Evolutionary conservation across 2,888 invertebrate species (phyloP).

Genomic region (Scaptodrosophila latifasciaeformis): DNA sequence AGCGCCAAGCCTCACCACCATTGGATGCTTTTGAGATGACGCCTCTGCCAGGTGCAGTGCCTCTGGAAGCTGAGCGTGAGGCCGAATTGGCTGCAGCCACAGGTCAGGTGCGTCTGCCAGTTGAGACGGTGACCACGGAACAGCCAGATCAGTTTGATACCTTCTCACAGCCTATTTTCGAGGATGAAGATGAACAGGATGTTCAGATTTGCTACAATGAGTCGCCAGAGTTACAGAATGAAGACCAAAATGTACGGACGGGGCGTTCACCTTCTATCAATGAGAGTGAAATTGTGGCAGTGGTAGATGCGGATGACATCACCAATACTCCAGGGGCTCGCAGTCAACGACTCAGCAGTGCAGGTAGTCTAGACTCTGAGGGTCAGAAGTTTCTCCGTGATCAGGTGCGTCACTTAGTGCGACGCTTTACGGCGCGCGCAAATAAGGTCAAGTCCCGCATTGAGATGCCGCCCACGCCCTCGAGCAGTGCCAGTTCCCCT

Average conservation of each 20-base stretch:
- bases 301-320: slow-evolving; percentile 32
- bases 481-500: slow-evolving; percentile 77
- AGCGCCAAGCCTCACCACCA: slow-evolving; percentile 8
- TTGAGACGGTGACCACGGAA: background rate
- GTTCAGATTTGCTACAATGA: slow-evolving; percentile 73
- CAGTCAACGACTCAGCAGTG: slow-evolving; percentile 59
- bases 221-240: slow-evolving; percentile 69
- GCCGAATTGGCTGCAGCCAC: slow-evolving; percentile 46
- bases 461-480: slow-evolving; percentile 80
- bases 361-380: slow-evolving; percentile 71
- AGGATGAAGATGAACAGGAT: slow-evolving; percentile 68
- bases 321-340: slow-evolving; percentile 28
- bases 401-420: slow-evolving; percentile 78
- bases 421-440: slow-evolving; percentile 79
- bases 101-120: slow-evolving; percentile 43
- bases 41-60: slow-evolving; percentile 53
- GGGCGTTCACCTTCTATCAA: slow-evolving; percentile 52
- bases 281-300: slow-evolving; percentile 65
- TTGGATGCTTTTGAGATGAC: slow-evolving; percentile 47
- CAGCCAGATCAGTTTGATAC: slow-evolving; percentile 43
- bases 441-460: slow-evolving; percentile 78
- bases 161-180: slow-evolving; percentile 49
- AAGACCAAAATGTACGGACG: slow-evolving; percentile 65
- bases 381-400: slow-evolving; percentile 73
- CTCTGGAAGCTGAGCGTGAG: slow-evolving; percentile 41